Evolutionary conservation across 2,113 vertebrate species (phyloP).

Genomic region (Bujurquina vittata): DNA sequence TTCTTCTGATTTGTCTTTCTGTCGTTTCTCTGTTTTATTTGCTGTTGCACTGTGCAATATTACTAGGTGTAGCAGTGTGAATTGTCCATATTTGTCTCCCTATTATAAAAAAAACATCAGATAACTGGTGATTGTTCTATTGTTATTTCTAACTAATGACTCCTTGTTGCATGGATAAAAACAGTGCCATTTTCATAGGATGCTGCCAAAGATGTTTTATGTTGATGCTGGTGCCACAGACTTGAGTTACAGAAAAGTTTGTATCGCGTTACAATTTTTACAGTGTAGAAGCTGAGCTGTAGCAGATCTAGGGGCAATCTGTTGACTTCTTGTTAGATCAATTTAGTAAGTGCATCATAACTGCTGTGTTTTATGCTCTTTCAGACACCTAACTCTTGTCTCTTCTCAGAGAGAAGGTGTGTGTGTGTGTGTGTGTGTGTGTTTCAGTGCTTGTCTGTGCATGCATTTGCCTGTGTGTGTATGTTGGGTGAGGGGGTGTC

Average conservation of each 20-base stretch:
- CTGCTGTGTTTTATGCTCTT: slow-evolving; percentile 13
- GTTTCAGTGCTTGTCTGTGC: slow-evolving; percentile 15
- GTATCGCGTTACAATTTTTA: neutral
- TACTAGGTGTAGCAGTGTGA: slow-evolving; percentile 28
- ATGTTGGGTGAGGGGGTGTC: slow-evolving; percentile 8
- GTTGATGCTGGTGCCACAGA: neutral
- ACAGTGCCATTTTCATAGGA: neutral
- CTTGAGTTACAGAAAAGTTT: neutral
- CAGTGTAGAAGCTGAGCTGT: neutral
- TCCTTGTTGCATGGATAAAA: neutral
- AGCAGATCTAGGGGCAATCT: neutral
- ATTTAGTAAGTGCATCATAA: slow-evolving; percentile 24
- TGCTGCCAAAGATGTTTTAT: neutral
- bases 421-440: neutral
- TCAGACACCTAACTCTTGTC: slow-evolving; percentile 42
- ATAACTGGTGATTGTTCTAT: too few relatives aligned
- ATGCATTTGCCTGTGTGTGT: slow-evolving; percentile 29
- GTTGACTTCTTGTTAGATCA: slow-evolving; percentile 9
- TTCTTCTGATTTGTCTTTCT: slow-evolving; percentile 1
- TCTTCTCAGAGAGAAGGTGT: slow-evolving; percentile 14
- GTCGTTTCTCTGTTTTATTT: slow-evolving; percentile 22
- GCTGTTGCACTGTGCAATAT: neutral
- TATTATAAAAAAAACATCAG: neutral
- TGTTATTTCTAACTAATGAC: neutral
- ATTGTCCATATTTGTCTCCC: slow-evolving; percentile 35